phyloP scores from a whole-genome alignment of 2,888 invertebrate species.

The Oscheius sp. region DNA sequence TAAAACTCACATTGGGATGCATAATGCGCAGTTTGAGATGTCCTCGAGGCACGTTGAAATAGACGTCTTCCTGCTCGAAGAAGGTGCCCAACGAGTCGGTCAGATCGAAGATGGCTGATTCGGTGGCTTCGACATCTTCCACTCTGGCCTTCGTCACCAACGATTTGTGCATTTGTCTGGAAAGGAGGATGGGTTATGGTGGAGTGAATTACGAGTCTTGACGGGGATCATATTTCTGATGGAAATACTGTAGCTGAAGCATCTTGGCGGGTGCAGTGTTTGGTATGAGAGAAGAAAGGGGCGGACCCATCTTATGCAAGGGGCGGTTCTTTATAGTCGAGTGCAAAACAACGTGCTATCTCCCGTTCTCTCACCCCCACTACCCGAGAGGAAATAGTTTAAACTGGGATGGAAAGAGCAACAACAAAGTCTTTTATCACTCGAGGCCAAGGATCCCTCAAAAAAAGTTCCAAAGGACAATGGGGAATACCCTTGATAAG shows the following conservation, averaged over 20 bases:
- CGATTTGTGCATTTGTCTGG: slow-evolving; percentile 29
- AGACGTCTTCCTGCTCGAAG: slow-evolving; percentile 35
- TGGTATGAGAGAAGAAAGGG: background rate
- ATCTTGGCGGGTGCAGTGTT: background rate
- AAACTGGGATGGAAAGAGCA: background rate
- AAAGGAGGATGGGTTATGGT: background rate
- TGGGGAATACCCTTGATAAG: no score
- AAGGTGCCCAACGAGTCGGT: slow-evolving; percentile 33
- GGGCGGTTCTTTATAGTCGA: slow-evolving; percentile 12
- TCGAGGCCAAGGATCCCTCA: no score
- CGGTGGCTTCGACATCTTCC: slow-evolving; percentile 27
- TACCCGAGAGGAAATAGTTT: background rate
- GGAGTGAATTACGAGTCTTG: background rate
- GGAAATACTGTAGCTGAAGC: slow-evolving; percentile 30
- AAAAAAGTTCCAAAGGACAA: no score
- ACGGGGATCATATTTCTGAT: slow-evolving; percentile 19
- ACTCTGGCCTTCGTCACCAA: slow-evolving; percentile 36
- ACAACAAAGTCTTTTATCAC: background rate
- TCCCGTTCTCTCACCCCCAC: background rate
- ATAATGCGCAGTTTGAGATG: slow-evolving; percentile 34
- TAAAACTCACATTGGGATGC: slow-evolving; percentile 34
- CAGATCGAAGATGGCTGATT: slow-evolving; percentile 32
- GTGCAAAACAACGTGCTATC: slow-evolving; percentile 2
- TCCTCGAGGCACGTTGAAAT: slow-evolving; percentile 34
- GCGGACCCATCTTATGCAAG: background rate